Percentiles rank a stretch among this genome's conserved stretches.
Evolutionary conservation across 1,140 invertebrate genomes (phyloP).

Genomic region (Archegozetes longisetosus): DNA sequence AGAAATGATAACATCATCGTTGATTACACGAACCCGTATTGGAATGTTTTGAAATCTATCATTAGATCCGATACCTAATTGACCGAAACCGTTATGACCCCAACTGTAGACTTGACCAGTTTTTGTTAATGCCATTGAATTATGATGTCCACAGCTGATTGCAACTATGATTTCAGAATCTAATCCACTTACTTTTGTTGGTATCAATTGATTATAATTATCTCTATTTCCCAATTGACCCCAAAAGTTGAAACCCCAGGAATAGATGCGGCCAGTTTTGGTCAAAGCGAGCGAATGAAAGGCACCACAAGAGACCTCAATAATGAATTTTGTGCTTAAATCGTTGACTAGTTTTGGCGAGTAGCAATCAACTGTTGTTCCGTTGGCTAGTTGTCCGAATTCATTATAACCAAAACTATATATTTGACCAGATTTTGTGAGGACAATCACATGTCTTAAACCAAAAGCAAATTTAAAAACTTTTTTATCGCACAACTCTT

Average conservation of each 20-base stretch:
- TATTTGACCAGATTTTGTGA: slow-evolving; percentile 4
- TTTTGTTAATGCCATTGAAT: slow-evolving; percentile 37
- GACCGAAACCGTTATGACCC: slow-evolving; percentile 45
- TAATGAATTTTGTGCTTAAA: slow-evolving; percentile 22
- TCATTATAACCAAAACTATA: slow-evolving; percentile 6
- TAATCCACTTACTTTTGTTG: neutral
- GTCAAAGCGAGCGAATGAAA: slow-evolving; percentile 45
- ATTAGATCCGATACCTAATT: slow-evolving; percentile 40
- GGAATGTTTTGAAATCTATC: slow-evolving; percentile 10
- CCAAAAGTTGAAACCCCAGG: slow-evolving; percentile 12
- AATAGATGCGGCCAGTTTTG: slow-evolving; percentile 30
- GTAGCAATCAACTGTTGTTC: neutral
- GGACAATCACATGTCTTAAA: neutral
- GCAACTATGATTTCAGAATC: neutral
- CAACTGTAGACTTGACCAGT: slow-evolving; percentile 45
- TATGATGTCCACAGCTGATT: slow-evolving; percentile 10
- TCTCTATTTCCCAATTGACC: slow-evolving; percentile 6
- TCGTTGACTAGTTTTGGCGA: neutral
- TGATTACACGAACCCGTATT: neutral
- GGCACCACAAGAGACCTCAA: slow-evolving; percentile 40
- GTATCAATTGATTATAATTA: slow-evolving; percentile 4
- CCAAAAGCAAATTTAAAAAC: slow-evolving; percentile 5
- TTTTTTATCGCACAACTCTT: neutral
- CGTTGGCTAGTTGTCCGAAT: slow-evolving; percentile 2
- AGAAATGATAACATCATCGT: slow-evolving; percentile 1